Percentiles rank a stretch among this genome's conserved stretches.
These are phyloP conservation scores for Euura lappo DNA, from an alignment of 1,140 invertebrate species.

Conservation along the genomic window DNA sequence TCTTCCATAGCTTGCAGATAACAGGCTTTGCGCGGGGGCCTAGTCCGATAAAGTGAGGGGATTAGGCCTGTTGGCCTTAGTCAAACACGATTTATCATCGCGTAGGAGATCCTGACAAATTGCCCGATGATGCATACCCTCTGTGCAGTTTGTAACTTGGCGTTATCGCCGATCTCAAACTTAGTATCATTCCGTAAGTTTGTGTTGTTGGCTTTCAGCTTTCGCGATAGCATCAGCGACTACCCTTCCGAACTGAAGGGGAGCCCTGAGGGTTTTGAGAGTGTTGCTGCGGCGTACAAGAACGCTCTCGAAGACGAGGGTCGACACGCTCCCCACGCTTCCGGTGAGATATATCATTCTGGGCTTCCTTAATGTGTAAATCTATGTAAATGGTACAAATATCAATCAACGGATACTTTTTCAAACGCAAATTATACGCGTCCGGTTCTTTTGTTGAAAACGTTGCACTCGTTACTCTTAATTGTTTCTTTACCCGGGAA, in stretches of 20 bases:
- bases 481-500: neutral
- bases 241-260: constrained; percentile 64
- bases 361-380: neutral
- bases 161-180: neutral
- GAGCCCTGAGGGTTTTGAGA: constrained; percentile 63
- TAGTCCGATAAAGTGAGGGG: too few relatives aligned
- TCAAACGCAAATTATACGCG: neutral
- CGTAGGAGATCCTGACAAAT: neutral
- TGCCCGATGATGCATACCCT: neutral
- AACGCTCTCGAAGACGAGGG: constrained; percentile 67
- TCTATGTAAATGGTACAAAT: neutral
- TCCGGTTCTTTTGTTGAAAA: neutral
- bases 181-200: neutral
- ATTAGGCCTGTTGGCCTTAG: neutral
- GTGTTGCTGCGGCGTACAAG: constrained; percentile 68
- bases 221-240: constrained; percentile 63
- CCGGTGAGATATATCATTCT: constrained; percentile 57
- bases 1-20: too few relatives aligned
- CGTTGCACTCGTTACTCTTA: neutral
- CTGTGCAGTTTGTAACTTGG: neutral
- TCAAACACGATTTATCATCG: constrained; percentile 5
- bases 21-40: too few relatives aligned
- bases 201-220: constrained; percentile 31
- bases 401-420: too few relatives aligned
- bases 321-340: constrained; percentile 63